Evolutionary conservation across 1,140 invertebrate genomes (phyloP).

Genomic region (Halesus radiatus): DNA sequence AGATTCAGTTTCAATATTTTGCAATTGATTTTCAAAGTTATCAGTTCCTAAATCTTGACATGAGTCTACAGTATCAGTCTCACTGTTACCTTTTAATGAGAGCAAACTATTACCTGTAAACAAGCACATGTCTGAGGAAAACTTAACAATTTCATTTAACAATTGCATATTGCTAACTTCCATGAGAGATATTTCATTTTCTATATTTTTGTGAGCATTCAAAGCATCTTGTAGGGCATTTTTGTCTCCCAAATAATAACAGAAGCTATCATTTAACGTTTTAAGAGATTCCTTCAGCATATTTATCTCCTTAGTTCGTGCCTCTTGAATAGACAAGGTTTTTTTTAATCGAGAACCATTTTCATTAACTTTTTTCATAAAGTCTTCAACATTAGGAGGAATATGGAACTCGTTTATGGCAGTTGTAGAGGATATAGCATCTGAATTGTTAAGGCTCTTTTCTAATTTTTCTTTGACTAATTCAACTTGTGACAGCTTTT

Average conservation of each 20-base stretch:
- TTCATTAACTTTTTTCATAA: constrained; percentile 1
- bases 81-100: neutral
- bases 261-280: neutral
- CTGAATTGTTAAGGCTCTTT: constrained; percentile 28
- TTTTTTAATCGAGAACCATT: neutral
- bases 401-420: neutral
- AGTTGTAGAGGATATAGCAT: constrained; percentile 31
- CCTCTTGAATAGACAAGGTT: neutral
- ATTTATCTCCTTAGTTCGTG: neutral
- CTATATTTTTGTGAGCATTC: neutral
- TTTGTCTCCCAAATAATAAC: constrained; percentile 1
- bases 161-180: neutral
- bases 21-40: constrained; percentile 12
- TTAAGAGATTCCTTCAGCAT: neutral
- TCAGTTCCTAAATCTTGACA: neutral
- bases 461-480: constrained; percentile 11
- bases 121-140: neutral
- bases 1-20: neutral
- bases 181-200: neutral
- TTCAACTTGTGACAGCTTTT: constrained; percentile 17
- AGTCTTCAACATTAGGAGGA: neutral
- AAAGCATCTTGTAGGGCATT: neutral
- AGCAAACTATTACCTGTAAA: neutral
- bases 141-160: neutral
- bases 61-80: neutral